A percentile compares a stretch with the other conserved stretches of the same genome.
phyloP scores from a whole-genome alignment of 2,113 vertebrate genomes.

The Perca flavescens region DNA sequence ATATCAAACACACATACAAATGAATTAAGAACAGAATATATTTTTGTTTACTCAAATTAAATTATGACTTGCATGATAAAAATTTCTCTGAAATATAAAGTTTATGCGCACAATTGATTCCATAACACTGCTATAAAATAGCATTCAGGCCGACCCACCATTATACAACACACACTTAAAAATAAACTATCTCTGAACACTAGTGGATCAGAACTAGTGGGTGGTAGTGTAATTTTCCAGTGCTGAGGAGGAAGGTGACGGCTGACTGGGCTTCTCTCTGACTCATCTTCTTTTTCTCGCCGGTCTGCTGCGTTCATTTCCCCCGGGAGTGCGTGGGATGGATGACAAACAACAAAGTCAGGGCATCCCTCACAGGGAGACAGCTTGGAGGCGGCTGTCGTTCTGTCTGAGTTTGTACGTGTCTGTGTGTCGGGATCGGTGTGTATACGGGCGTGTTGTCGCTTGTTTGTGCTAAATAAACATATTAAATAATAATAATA shows the following conservation, averaged over 20 bases:
- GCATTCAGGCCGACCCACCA: not conserved
- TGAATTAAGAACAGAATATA: not conserved
- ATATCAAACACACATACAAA: not conserved
- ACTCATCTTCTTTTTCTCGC: constrained; percentile 33
- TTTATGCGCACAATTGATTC: not conserved
- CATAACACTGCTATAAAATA: not conserved
- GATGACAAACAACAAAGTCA: constrained; percentile 45
- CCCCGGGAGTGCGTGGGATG: not conserved
- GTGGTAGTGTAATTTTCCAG: constrained; percentile 29
- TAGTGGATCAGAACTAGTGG: not conserved
- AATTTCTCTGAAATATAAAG: not conserved
- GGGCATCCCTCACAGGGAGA: constrained; percentile 35
- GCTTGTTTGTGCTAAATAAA: constrained; percentile 1
- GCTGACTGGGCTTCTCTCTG: constrained; percentile 22
- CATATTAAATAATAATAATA: no score
- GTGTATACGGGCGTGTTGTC: not conserved
- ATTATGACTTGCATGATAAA: not conserved
- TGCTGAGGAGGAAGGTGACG: constrained; percentile 14
- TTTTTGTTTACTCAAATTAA: not conserved
- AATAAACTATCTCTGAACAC: constrained; percentile 17
- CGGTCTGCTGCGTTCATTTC: constrained; percentile 50
- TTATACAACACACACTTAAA: not conserved
- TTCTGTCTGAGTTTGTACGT: not conserved
- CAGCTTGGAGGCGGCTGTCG: constrained; percentile 18
- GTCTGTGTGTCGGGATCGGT: not conserved